A percentile compares a stretch with the other conserved stretches of the same genome.
These are phyloP conservation scores for Atractosteus spatula DNA, from an alignment of 2,113 vertebrate species.

Conservation along the genomic window DNA sequence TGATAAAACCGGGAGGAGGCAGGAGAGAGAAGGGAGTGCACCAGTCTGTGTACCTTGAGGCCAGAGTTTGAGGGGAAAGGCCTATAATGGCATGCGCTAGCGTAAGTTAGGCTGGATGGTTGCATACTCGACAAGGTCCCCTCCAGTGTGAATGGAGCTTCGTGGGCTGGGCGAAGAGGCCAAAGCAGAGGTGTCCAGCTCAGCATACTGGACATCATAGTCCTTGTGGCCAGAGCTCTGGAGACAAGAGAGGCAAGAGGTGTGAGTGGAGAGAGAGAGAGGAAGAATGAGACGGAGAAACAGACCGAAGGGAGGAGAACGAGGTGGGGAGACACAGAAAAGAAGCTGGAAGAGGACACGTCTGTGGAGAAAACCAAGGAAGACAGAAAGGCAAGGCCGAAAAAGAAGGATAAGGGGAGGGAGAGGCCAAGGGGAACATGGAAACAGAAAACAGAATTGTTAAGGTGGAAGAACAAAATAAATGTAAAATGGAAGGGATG, in stretches of 20 bases:
- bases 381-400: conserved; percentile 6
- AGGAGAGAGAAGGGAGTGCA: conserved; percentile 25
- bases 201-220: conserved; percentile 84
- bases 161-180: conserved; percentile 72
- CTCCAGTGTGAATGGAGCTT: conserved; percentile 74
- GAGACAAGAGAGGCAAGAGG: conserved; percentile 78
- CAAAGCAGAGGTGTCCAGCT: conserved; percentile 89
- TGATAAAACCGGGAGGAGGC: conserved; percentile 25
- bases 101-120: conserved; percentile 89
- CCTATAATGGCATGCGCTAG: conserved; percentile 79
- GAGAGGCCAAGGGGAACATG: conserved; percentile 5
- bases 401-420: conserved; percentile 19
- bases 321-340: conserved; percentile 6
- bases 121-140: conserved; percentile 91
- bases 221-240: conserved; percentile 83
- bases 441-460: not conserved
- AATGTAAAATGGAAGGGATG: conserved; percentile 25
- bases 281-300: conserved; percentile 16
- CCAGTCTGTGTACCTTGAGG: conserved; percentile 78
- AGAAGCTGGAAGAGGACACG: conserved; percentile 2
- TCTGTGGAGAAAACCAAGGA: not conserved
- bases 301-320: not conserved
- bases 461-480: conserved; percentile 22
- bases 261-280: conserved; percentile 39
- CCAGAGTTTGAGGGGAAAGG: conserved; percentile 76